A percentile compares a stretch with the other conserved stretches of the same genome.
Conservation (phyloP, 2,797 vertebrate species). For the Zalophus californianus region DNA sequence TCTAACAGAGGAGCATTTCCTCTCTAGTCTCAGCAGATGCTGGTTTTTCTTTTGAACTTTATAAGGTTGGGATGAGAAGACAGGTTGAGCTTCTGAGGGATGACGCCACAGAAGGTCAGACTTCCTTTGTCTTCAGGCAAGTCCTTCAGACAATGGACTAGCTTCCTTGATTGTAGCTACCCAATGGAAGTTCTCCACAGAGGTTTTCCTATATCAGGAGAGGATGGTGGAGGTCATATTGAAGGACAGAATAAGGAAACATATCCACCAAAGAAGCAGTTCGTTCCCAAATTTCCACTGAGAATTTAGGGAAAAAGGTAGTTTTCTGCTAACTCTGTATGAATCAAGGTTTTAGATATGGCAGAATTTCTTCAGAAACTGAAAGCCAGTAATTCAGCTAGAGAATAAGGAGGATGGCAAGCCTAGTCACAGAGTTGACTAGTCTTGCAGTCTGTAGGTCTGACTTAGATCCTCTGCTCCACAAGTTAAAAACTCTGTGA, state of each 20-base stretch:
- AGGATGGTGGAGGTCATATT: neutral
- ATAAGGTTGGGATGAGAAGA: neutral
- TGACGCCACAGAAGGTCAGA: neutral
- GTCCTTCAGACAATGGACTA: neutral
- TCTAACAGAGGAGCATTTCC: neutral
- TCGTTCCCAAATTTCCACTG: neutral
- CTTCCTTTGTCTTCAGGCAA: neutral
- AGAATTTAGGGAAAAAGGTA: neutral
- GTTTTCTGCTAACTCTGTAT: neutral
- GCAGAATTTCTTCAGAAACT: neutral
- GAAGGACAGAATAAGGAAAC: neutral
- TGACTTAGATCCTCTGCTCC: neutral
- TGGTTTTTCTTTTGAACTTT: conserved; percentile 26
- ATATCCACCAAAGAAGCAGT: neutral
- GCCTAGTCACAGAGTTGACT: neutral
- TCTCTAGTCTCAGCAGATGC: neutral
- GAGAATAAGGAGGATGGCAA: neutral
- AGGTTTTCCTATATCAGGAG: neutral
- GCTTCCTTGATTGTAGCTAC: neutral
- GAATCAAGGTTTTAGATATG: neutral
- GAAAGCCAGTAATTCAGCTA: neutral
- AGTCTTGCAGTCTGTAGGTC: neutral
- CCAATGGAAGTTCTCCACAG: neutral
- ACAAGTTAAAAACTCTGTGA: neutral
- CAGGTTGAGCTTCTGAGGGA: neutral